Conservation (phyloP, 2,113 vertebrate genomes). For the Sciurus niger region DNA sequence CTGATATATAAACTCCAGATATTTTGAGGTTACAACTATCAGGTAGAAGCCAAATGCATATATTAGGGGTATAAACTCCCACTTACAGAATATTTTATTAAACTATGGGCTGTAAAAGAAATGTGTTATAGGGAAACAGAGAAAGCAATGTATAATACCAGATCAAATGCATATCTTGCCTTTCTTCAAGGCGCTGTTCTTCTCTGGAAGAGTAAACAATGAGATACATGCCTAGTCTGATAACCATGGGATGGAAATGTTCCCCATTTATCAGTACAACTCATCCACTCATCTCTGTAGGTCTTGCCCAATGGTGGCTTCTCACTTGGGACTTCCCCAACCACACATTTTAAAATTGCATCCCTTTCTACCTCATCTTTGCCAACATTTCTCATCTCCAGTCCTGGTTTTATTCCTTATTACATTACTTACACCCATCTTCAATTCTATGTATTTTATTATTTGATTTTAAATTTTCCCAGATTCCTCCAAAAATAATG, state of each 20-base stretch:
- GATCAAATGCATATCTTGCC: neutral
- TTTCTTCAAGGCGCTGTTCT: neutral
- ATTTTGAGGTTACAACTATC: neutral
- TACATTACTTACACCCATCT: neutral
- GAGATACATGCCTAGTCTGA: neutral
- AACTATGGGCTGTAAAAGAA: constrained; percentile 10
- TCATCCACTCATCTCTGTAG: neutral
- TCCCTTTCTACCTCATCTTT: neutral
- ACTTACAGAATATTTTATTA: neutral
- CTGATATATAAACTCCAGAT: neutral
- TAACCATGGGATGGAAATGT: neutral
- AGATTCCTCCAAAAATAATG: neutral
- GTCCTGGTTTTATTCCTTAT: neutral
- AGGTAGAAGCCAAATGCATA: constrained; percentile 1
- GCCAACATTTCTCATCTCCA: neutral
- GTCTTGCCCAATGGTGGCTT: neutral
- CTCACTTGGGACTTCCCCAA: neutral
- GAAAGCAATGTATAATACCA: neutral
- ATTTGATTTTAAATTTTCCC: constrained; percentile 6
- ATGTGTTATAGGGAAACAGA: neutral
- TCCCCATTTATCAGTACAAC: neutral
- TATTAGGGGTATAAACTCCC: neutral
- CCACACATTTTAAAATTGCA: neutral
- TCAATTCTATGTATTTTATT: neutral
- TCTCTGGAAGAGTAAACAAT: neutral